Percentiles rank a stretch among this genome's conserved stretches.
phyloP scores from a whole-genome alignment of 2,888 invertebrate genomes.

The Cosmia trapezina region DNA sequence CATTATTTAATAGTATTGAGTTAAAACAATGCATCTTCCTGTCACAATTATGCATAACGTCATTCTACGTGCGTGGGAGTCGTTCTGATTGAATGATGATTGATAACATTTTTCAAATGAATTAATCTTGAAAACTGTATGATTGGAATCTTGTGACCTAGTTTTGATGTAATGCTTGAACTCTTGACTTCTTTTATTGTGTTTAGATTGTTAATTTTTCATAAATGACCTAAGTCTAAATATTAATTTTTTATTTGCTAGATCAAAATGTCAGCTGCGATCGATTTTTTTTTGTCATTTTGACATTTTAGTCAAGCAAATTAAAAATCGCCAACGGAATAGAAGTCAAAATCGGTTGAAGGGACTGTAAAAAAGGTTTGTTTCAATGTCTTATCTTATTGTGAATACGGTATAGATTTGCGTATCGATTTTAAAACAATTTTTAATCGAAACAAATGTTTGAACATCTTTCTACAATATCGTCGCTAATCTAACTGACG shows the following conservation, averaged over 20 bases:
- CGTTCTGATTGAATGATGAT: conserved; percentile 25
- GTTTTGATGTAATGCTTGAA: conserved; percentile 16
- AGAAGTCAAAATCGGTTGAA: no score
- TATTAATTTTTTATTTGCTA: no score
- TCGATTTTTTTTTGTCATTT: no score
- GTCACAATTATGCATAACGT: conserved; percentile 33
- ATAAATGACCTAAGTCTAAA: no score
- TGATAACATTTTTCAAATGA: conserved; percentile 44
- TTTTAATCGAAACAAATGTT: background rate
- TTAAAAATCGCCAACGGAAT: no score
- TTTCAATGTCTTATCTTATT: no score
- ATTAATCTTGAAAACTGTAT: conserved; percentile 40
- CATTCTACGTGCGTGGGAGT: conserved; percentile 46
- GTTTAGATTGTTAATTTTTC: background rate
- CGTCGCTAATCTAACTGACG: no score
- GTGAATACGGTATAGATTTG: no score
- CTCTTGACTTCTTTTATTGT: background rate
- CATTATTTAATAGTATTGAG: background rate
- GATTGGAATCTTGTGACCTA: conserved; percentile 42
- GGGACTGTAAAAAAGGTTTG: no score
- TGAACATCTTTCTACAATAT: background rate
- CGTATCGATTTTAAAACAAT: no score
- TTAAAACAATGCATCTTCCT: conserved; percentile 17
- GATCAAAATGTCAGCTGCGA: no score
- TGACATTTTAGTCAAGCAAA: no score